Conservation (phyloP, 2,888 invertebrate species). For the Standfussiana lucernea region DNA sequence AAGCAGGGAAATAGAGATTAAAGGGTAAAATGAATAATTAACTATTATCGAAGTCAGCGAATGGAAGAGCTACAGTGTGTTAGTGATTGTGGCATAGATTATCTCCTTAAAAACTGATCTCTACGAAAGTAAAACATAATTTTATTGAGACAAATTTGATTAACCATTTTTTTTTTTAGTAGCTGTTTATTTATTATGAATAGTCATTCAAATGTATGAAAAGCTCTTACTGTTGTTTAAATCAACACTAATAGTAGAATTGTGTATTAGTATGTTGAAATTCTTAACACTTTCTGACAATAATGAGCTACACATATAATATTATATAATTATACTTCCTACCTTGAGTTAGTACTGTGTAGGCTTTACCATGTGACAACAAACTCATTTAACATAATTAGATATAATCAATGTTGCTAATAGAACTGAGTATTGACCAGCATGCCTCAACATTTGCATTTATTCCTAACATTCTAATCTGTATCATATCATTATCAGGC, state of each 20-base stretch:
- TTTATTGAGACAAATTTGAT: not conserved
- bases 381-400: conserved; percentile 50
- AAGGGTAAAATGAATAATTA: not conserved
- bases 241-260: not conserved
- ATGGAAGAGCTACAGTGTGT: not conserved
- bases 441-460: conserved; percentile 9
- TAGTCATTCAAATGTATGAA: not conserved
- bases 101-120: not conserved
- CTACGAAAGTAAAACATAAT: no score
- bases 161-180: not conserved
- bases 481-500: not conserved
- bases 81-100: not conserved
- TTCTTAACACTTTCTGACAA: not conserved
- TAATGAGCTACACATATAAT: not conserved
- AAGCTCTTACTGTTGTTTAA: not conserved
- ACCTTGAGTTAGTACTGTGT: not conserved
- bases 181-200: not conserved
- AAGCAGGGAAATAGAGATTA: not conserved
- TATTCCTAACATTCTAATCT: not conserved
- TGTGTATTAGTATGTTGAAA: not conserved
- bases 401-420: conserved; percentile 28
- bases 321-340: conserved; percentile 2
- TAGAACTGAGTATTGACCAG: conserved; percentile 9
- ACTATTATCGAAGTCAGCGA: not conserved
- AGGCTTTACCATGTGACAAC: not conserved